Evolutionary conservation across 1,140 invertebrate genomes (phyloP).

Genomic region (Drosophila sulfurigaster): DNA sequence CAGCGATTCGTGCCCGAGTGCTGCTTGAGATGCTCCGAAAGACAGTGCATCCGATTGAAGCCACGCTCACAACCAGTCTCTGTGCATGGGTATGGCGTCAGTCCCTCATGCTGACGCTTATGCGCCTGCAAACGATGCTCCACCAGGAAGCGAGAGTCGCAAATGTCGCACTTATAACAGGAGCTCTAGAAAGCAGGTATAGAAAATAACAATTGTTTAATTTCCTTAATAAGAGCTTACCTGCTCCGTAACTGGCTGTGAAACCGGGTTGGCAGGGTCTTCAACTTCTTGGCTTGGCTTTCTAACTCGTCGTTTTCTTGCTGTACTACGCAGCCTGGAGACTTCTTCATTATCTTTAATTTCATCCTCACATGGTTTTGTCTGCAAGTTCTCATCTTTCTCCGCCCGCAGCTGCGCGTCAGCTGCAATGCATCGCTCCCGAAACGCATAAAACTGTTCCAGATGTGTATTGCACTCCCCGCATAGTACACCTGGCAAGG

Average conservation of each 20-base stretch:
- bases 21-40: constrained; percentile 51
- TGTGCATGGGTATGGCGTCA: constrained; percentile 64
- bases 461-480: constrained; percentile 52
- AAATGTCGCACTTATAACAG: constrained; percentile 56
- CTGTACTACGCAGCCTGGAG: not conserved
- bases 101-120: constrained; percentile 63
- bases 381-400: not conserved
- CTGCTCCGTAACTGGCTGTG: not conserved
- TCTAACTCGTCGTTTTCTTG: too few relatives aligned
- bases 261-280: not conserved
- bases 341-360: not conserved
- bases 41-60: constrained; percentile 53
- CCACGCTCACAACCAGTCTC: constrained; percentile 47
- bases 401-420: constrained; percentile 38
- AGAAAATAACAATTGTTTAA: too few relatives aligned
- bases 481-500: constrained; percentile 57
- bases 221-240: not conserved
- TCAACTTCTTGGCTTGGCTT: not conserved
- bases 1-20: constrained; percentile 44
- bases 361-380: not conserved
- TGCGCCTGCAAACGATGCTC: constrained; percentile 49
- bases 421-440: constrained; percentile 50
- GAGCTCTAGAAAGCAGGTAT: too few relatives aligned
- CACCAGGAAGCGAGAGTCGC: constrained; percentile 38
- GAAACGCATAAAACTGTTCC: constrained; percentile 60